Evolutionary conservation across 1,140 invertebrate genomes (phyloP).

Genomic region (Babylonia areolata): DNA sequence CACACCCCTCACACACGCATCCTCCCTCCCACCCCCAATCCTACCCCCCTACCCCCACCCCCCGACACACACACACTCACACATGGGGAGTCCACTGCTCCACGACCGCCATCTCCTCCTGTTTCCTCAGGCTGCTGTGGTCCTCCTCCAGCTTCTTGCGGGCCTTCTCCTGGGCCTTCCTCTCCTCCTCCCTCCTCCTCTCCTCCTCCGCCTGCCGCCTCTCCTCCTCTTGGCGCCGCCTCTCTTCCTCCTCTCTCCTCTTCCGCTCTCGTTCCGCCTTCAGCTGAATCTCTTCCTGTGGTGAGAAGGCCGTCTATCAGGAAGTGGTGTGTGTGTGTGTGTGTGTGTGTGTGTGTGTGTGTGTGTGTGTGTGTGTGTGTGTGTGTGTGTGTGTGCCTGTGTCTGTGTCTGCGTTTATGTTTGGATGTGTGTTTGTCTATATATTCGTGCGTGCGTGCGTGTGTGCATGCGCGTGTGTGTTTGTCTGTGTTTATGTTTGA

Average conservation of each 20-base stretch:
- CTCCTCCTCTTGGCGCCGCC: slow-evolving; percentile 52
- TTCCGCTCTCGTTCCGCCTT: slow-evolving; percentile 54
- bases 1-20: background rate
- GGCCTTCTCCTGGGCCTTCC: slow-evolving; percentile 54
- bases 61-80: background rate
- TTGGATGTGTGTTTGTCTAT: no score
- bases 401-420: no score
- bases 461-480: no score
- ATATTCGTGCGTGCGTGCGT: no score
- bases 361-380: no score
- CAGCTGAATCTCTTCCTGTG: slow-evolving; percentile 55
- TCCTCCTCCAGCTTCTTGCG: slow-evolving; percentile 43
- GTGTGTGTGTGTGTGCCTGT: no score
- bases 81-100: background rate
- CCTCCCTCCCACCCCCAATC: background rate
- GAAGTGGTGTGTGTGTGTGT: no score
- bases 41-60: background rate
- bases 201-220: slow-evolving; percentile 48
- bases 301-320: no score
- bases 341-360: no score
- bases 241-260: slow-evolving; percentile 49
- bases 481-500: no score
- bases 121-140: background rate
- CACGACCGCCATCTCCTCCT: background rate
- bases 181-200: slow-evolving; percentile 51